phyloP scores from a whole-genome alignment of 2,797 vertebrate genomes.

The Sebastes umbrosus region DNA sequence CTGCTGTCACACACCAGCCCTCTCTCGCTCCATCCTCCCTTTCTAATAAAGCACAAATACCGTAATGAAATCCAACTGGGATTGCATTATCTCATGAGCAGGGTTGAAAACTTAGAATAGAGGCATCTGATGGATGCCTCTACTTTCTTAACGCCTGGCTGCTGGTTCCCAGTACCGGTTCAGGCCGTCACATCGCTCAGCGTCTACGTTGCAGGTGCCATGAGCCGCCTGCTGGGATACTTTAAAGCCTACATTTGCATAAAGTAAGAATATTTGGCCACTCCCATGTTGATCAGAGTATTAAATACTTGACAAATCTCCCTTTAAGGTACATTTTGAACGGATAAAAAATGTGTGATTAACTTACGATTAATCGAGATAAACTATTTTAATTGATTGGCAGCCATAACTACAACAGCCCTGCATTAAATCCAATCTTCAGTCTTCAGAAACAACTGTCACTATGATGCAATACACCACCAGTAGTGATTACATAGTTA shows the following conservation, averaged over 20 bases:
- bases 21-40: neutral
- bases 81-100: slow-evolving; percentile 17
- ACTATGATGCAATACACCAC: neutral
- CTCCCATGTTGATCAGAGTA: too few species aligned
- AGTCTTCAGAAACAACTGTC: neutral
- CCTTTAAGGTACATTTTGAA: too few species aligned
- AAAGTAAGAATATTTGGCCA: too few species aligned
- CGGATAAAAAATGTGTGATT: too few species aligned
- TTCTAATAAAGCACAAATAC: slow-evolving; percentile 21
- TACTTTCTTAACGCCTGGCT: neutral
- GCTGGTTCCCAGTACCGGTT: neutral
- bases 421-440: neutral
- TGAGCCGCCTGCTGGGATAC: slow-evolving; percentile 1
- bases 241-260: neutral
- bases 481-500: neutral
- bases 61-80: slow-evolving; percentile 11
- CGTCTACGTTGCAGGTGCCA: neutral
- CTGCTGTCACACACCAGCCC: slow-evolving; percentile 11
- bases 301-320: too few species aligned
- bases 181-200: neutral
- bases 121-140: slow-evolving; percentile 5
- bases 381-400: too few species aligned
- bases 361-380: too few species aligned
- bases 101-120: neutral
- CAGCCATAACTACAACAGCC: too few species aligned